A percentile compares a stretch with the other conserved stretches of the same genome.
phyloP scores from a whole-genome alignment of 2,888 invertebrate species.

The Drosophila monieri region DNA sequence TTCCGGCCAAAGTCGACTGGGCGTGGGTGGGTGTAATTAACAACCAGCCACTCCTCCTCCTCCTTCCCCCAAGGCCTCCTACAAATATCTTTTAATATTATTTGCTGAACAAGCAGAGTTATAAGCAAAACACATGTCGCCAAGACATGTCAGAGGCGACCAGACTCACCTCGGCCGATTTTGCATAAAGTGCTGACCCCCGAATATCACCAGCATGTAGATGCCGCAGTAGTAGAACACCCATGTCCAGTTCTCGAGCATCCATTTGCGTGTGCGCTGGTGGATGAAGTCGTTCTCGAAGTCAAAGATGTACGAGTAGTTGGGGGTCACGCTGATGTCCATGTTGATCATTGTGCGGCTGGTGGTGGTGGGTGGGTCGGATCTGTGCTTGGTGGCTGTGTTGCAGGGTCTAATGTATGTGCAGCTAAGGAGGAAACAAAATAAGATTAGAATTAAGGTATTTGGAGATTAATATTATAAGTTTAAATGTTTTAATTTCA shows the following conservation, averaged over 20 bases:
- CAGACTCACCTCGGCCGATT: conserved; percentile 89
- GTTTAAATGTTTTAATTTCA: too few species aligned
- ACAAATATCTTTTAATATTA: too few species aligned
- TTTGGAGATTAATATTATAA: too few species aligned
- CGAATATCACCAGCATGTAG: conserved; percentile 97
- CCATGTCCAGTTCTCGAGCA: conserved; percentile 97
- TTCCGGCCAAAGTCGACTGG: conserved; percentile 12
- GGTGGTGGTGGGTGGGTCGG: conserved; percentile 11
- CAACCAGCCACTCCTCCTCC: background rate
- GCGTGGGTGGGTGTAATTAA: conserved; percentile 28
- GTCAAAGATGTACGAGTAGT: conserved; percentile 97
- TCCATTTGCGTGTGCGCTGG: conserved; percentile 95
- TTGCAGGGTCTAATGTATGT: conserved; percentile 12
- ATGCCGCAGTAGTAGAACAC: conserved; percentile 93
- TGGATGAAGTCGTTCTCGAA: conserved; percentile 98
- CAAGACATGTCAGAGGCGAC: background rate
- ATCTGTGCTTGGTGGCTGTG: conserved; percentile 23
- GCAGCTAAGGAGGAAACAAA: background rate
- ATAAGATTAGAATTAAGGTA: too few species aligned
- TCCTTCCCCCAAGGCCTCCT: background rate
- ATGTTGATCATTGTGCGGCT: conserved; percentile 83
- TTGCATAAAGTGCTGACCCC: conserved; percentile 97
- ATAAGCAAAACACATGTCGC: conserved; percentile 15
- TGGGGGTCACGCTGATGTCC: conserved; percentile 88
- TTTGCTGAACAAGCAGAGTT: conserved; percentile 10